Base-by-base conservation (phyloP, 2,797 vertebrate species). In the Acridotheres tristis region DNA sequence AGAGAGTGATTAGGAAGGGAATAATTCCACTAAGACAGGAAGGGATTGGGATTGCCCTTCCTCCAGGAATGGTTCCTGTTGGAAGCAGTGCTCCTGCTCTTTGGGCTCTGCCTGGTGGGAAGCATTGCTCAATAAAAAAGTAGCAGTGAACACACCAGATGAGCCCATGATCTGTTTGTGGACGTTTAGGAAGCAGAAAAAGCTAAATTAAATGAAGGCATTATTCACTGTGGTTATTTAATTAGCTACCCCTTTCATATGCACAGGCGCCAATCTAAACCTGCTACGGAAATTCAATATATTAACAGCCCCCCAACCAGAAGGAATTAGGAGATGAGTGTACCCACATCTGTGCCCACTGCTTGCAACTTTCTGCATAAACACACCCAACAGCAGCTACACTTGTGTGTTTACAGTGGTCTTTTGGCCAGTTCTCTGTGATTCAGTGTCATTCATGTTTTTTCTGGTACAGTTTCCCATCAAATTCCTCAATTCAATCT, bases 401-500 rank as follows among this genome's bases (percentile, higher is more conserved):
- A 88, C 80, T 93, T 91, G 71, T 95, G 90, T 95, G 91, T 96
- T 96, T 73, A 29, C 8, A 82, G 55, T 91, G 85, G 85, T 91
- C 91, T 89, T 93, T 23, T 67, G 85, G 85, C 89, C 94, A 93
- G 26, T 59, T 96, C 87, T 96, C 85, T 94, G 95, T 96, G 93
- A 54, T 95, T 94, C 93, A 92, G 43, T 95, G 96, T 95, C 93
- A 90, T 96, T 76, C 94, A 87, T 94, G 93, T 92, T 96, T 96
- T 95, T 93, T 94, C 93, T 96, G 93, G 77, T 82, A 73, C 66
- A 86, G 85, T 90, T 95, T 94, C 93, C 93, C 96, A 96, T 97
- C 91, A 47, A 96, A 94, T 71, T 87, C 83, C 65, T 97, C 40
- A 32, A 95, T 67, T 94, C 89, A 91, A 65, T 94, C 94, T 96